Base-by-base conservation (phyloP, 2,888 invertebrate genomes). In the Drosophila demipolita region DNA sequence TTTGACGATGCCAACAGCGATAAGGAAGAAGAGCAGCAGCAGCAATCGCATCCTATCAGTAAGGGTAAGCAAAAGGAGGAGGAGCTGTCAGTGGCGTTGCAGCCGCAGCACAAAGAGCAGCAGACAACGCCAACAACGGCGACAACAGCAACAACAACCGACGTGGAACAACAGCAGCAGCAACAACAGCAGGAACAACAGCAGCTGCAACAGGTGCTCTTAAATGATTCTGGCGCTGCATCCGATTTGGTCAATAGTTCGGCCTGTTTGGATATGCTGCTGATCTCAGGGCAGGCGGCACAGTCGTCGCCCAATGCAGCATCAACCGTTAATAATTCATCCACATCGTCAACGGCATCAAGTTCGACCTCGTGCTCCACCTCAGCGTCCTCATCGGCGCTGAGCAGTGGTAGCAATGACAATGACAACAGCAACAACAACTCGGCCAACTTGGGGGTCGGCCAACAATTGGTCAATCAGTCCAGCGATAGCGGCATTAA, bases 261-360 rank as follows among this genome's bases (percentile, higher is more conserved):
- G 20, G 82, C 85, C 71, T 87, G 66, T 78, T 75, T 88, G 62
- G 84, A 91, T 54, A 82, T 91, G 61, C 81, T 92, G 54, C 68
- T 89, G 64, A 80, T 82, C 63, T 83, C 86, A 60, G 83, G 75
- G 57, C 87, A 89, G 66, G 85, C 86, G 68, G 82, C 83, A 9
- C 87, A 90, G 60, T 91, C 91, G 29, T 92, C 92, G 38, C 91
- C 92, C 33, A 90, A 91, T 75, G 82, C 90, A 23, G 89, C 90
- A 35, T 71, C 66, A 35, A 42, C 80, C 20, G 32, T 53, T 8
- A 83, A 72, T 12, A 87, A 61, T 59, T 75, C 87, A 60, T 68
- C 85, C 11, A 87, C 75, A 45, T 89, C 90, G 4, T 91, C 92
- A 20, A 84, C 87, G 15, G 85, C 88, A 66, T 81, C 87, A n/a